Percentiles rank a stretch among this genome's conserved stretches.
These are phyloP conservation scores for Pecten maximus DNA, from an alignment of 2,888 invertebrate species.

Conservation along the genomic window DNA sequence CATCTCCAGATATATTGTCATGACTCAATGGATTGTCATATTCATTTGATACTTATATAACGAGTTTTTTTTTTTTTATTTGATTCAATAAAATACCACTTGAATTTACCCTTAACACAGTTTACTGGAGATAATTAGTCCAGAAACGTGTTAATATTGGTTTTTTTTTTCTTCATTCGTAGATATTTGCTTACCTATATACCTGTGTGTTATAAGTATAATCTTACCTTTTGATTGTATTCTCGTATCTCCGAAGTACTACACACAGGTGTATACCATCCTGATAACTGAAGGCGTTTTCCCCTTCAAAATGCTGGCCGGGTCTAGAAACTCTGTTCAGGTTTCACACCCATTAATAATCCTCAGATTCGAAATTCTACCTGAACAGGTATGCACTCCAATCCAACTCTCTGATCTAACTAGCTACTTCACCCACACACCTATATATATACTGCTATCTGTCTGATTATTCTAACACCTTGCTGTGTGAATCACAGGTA, in stretches of 20 bases:
- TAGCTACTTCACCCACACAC: background rate
- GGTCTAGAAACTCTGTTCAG: background rate
- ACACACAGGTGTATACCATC: background rate
- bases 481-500: constrained; percentile 2
- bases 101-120: too few species aligned
- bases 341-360: background rate
- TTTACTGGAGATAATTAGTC: too few species aligned
- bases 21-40: too few species aligned
- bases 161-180: too few species aligned
- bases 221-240: background rate
- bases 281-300: background rate
- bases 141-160: too few species aligned
- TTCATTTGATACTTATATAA: too few species aligned
- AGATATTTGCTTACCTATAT: too few species aligned
- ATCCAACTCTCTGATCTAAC: background rate
- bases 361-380: background rate
- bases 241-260: background rate
- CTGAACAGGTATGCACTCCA: background rate
- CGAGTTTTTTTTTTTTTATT: too few species aligned
- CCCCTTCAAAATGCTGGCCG: background rate
- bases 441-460: background rate
- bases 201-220: background rate
- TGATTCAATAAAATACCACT: too few species aligned
- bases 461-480: background rate
- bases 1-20: too few species aligned